Base-by-base conservation (phyloP, 23 tunicate genomes). In the Phallusia fumigata region DNA sequence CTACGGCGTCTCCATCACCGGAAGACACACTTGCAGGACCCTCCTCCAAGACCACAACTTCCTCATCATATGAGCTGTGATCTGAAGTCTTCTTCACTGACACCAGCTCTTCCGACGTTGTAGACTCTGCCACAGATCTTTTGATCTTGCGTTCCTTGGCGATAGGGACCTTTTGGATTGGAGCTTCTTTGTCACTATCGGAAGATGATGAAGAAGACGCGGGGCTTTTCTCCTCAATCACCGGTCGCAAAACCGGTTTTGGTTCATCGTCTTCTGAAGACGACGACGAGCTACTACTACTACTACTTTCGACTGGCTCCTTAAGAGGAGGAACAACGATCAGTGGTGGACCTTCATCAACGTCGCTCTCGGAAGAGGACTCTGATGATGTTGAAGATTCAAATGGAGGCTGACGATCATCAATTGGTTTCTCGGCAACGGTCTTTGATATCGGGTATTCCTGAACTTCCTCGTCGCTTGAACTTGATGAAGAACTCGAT, bases 71-170 rank as follows among this genome's bases (percentile, higher is more conserved):
- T 21, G 69, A 58, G 69, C 69, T 58, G 28, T 58, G 69, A 58
- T 58, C 69, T 58, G 69, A 58, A 21, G 3, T 58, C 69, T 24
- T 58, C 28, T 58, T 58, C 15, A 24, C 28, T 24, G 21, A 30
- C 16, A 40, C 22, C 28, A 32, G 65, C 30, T 79, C 83, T 36
- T 79, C 88, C 0, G 83, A 78, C 18, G 88, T 77, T 26, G 84
- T 53, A 18, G 90, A 86, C 22, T 33, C 33, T 18, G 80, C 40
- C 5, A 28, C 16, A 12, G 44, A 33, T 28, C 78, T 24, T 74
- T 74, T 74, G 10, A 74, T 30, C 78, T 28, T 74, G 6, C 78
- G 26, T 74, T 21, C 78, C 19, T 74, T 74, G 1, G 78, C 40
- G 6, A 74, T 30, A 3, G 40, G 44, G 22, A 30, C 35, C 12